Evolutionary conservation across 2,113 vertebrate genomes (phyloP).

Genomic region (Cochlearius cochlearius): DNA sequence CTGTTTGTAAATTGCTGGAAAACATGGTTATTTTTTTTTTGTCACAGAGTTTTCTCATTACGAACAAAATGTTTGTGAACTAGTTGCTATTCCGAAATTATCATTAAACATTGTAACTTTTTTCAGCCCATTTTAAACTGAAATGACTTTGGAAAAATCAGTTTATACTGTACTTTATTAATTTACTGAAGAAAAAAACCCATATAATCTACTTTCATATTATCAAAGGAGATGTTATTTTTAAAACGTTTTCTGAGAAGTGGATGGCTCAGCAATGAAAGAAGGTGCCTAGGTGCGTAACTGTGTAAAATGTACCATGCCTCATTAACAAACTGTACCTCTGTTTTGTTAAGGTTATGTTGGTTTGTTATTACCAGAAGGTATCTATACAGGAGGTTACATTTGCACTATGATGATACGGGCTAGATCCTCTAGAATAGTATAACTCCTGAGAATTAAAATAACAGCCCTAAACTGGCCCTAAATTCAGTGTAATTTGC

Average conservation of each 20-base stretch:
- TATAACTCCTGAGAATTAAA: background rate
- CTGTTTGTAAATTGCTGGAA: background rate
- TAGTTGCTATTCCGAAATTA: conserved; percentile 17
- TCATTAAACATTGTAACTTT: conserved; percentile 1
- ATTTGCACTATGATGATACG: conserved; percentile 67
- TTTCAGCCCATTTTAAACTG: conserved; percentile 40
- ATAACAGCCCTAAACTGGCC: background rate
- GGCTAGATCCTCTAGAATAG: conserved; percentile 2
- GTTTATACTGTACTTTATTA: conserved; percentile 47
- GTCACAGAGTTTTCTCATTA: background rate
- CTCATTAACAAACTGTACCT: conserved; percentile 38
- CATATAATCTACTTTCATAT: conserved; percentile 54
- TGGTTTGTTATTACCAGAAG: conserved; percentile 36
- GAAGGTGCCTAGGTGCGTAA: background rate
- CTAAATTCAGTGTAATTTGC: background rate
- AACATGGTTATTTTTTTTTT: background rate
- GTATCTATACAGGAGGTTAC: conserved; percentile 2
- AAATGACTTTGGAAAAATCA: conserved; percentile 37
- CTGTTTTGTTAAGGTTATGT: conserved; percentile 48
- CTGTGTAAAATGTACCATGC: background rate
- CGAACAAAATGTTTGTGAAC: conserved; percentile 37
- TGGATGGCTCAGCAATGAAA: background rate
- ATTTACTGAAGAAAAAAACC: conserved; percentile 28
- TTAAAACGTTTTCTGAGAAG: conserved; percentile 11
- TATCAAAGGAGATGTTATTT: conserved; percentile 45